Evolutionary conservation across 1,140 invertebrate species (phyloP).

Genomic region (Adelges cooleyi): DNA sequence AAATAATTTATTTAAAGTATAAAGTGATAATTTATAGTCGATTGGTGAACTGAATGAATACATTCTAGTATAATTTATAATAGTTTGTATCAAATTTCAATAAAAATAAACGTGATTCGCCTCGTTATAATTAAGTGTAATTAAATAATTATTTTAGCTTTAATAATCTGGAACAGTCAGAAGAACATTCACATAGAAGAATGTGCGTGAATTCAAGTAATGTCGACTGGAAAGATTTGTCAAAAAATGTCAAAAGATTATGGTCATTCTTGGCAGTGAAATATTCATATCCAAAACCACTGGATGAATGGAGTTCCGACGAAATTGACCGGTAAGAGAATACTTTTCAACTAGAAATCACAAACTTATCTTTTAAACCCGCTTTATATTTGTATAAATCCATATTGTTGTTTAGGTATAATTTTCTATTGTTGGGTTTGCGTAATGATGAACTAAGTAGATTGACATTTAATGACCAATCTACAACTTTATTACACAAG

Average conservation of each 20-base stretch:
- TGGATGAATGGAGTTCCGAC: not conserved
- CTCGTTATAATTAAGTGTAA: no score
- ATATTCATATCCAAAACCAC: not conserved
- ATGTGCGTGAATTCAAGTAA: not conserved
- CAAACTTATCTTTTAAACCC: not conserved
- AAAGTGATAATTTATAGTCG: no score
- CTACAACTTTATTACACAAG: not conserved
- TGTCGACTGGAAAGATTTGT: not conserved
- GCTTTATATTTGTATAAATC: no score
- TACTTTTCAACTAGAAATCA: not conserved
- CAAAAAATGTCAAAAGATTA: not conserved
- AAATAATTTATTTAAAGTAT: no score
- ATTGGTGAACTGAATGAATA: no score
- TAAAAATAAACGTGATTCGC: no score
- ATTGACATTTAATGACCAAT: constrained; percentile 1
- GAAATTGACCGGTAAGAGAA: not conserved
- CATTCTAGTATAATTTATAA: no score
- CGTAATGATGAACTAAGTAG: constrained; percentile 2
- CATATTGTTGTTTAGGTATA: constrained; percentile 10
- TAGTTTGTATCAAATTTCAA: no score
- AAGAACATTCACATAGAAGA: not conserved
- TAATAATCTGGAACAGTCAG: no score
- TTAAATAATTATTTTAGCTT: no score
- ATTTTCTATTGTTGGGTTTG: not conserved
- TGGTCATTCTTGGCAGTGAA: constrained; percentile 6